phyloP scores from a whole-genome alignment of 92 coral and sea anemone genomes.

The Hydrozoanthus gracilis region DNA sequence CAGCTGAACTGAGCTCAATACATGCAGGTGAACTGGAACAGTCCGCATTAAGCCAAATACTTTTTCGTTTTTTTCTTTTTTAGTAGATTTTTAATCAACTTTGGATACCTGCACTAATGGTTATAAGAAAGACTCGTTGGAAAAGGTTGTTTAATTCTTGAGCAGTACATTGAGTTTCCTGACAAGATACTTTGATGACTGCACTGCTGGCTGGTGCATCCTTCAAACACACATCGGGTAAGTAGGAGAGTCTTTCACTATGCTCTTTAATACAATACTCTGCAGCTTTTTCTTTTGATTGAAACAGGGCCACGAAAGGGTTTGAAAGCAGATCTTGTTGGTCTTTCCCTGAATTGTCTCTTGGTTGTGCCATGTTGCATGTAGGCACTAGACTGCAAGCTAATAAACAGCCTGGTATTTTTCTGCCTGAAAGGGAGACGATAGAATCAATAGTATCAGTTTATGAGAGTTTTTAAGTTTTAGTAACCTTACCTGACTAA shows the following conservation, averaged over 20 bases:
- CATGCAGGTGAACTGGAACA: too few species aligned
- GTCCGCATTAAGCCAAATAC: too few species aligned
- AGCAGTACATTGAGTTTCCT: constrained; percentile 34
- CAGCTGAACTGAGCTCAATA: too few species aligned
- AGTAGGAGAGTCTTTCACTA: neutral
- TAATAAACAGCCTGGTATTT: neutral
- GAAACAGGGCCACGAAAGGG: constrained; percentile 93
- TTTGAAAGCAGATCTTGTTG: constrained; percentile 59
- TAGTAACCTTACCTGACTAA: too few species aligned
- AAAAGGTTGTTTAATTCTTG: constrained; percentile 75
- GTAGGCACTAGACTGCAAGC: neutral
- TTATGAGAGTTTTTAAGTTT: too few species aligned
- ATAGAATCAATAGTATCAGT: neutral
- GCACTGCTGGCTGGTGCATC: neutral
- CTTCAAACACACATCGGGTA: constrained; percentile 29
- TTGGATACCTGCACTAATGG: constrained; percentile 62
- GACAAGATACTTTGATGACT: neutral
- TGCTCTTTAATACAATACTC: constrained; percentile 46
- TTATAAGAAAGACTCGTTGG: constrained; percentile 82
- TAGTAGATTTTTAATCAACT: constrained; percentile 57
- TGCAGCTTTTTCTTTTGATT: constrained; percentile 67
- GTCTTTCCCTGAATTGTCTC: constrained; percentile 1
- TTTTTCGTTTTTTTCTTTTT: constrained; percentile 51
- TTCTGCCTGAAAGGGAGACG: neutral
- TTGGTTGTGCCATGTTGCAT: constrained; percentile 6